These are phyloP conservation scores for Siniperca chuatsi DNA, from an alignment of 2,113 vertebrate genomes.

Conservation along the genomic window DNA sequence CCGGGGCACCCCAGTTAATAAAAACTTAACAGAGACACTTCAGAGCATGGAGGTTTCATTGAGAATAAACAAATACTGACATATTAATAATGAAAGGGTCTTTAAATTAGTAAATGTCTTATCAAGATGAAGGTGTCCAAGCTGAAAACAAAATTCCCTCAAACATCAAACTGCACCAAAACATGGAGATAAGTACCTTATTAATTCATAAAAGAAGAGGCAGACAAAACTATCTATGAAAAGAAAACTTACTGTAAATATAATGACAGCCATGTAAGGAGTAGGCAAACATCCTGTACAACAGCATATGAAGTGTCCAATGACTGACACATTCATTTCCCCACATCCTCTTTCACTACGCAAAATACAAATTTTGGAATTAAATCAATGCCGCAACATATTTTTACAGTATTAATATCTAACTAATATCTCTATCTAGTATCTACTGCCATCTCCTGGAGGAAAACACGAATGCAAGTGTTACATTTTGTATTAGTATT, in stretches of 20 bases:
- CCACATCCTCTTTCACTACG: not conserved
- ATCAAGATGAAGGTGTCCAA: not conserved
- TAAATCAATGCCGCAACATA: not conserved
- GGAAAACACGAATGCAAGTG: constrained; percentile 24
- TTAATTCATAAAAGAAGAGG: not conserved
- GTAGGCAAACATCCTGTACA: not conserved
- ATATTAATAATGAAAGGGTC: not conserved
- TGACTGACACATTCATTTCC: not conserved
- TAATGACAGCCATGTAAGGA: not conserved
- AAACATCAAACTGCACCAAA: not conserved
- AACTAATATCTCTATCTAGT: no score
- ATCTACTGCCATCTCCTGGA: constrained; percentile 63
- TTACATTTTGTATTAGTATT: not conserved
- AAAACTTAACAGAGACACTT: not conserved
- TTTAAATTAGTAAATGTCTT: not conserved
- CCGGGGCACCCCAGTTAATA: no score
- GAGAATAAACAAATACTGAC: not conserved
- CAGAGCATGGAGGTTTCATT: not conserved
- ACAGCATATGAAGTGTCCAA: not conserved
- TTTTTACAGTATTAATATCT: constrained; percentile 14
- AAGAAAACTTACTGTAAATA: not conserved
- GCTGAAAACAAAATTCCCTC: not conserved
- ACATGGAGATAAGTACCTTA: not conserved
- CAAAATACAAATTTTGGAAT: not conserved
- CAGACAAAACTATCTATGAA: not conserved